Base-by-base conservation (phyloP, 2,888 invertebrate species). In the Pilophorus perplexus region DNA sequence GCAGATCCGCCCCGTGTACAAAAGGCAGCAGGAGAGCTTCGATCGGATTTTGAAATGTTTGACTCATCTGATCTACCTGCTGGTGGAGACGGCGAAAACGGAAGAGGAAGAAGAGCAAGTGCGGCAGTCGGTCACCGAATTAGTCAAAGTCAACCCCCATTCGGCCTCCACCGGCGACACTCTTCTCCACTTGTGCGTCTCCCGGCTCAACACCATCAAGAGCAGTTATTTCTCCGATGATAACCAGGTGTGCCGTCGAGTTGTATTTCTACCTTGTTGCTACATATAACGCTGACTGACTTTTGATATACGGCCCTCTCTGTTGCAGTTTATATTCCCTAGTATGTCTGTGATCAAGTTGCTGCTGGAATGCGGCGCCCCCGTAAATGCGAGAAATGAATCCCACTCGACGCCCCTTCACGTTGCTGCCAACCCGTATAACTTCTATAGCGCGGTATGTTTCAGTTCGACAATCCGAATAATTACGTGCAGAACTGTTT, bases 151-250 rank as follows among this genome's bases (percentile, higher is more conserved):
- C 68, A 85, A 88, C 77, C 84, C 88, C 60, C 83, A 84, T 70
- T 87, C 87, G 73, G 84, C 85, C 6, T 81, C 80, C 74, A 82
- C 85, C 66, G 87, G 87, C 68, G 90, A 92, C 77, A 85, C 90
- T n/a, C 80, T 93, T 70, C 82, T 95, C 68, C 94, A 94, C 80
- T 81, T 93, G 71, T 87, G 88, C 74, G 89, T 88, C 66, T 89
- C 87, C 42, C 85, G 85, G 71, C 81, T 86, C 71, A 90, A 89
- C 79, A 86, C 86, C 12, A 85, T 91, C 71, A 85, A 85, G 75
- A 87, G 88, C 75, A 85, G 85, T 72, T 87, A 90, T 78, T 87
- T 88, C 75, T 82, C 83, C 68, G 88, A 88, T 73, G 88, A 87
- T 74, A 82, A 81, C 74, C 81, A 81, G 75, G 79, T 81, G 73